Base-by-base conservation (phyloP, 1,140 invertebrate genomes). In the Steinernema khuongi region DNA sequence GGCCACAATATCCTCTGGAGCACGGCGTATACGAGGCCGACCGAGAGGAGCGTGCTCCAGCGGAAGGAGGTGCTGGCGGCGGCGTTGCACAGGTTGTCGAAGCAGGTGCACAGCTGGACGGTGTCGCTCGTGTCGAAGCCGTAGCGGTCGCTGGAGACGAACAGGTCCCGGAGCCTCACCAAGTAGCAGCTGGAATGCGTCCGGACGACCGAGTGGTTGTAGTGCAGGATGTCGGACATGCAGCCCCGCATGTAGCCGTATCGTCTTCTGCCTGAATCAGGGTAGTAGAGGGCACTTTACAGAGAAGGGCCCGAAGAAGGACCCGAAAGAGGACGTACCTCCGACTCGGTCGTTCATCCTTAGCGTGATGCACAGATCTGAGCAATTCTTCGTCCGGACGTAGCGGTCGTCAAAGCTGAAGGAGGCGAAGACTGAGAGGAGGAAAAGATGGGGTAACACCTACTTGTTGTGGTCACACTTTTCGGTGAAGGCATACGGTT, bases 221-320 rank as follows among this genome's bases (percentile, higher is more conserved):
- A 83, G 60, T 82, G 77, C 36, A 81, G 74, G n/a, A 84, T 83
- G 73, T 84, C 83, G 1, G 83, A 85, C 32, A 84, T 74, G 70
- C 83, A 84, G 17, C 83, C 83, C n/a, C 83, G 69, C 80, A 84
- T 82, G 70, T 80, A 84, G n/a, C 83, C 83, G 68, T 75, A 77
- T 69, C 81, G 72, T 66, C 79, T 66, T 43, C 83, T 73, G 18
- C 83, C 82, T 83, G 22, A 75, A 83, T 72, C 1, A 1, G 33
- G 19, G 1, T 0, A 26, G 1, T 72, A 72, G 19, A 33, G 73
- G 2, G 1, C 2, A 67, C 18, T 1, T n/a, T 26, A 68, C 19
- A 0, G 19, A 30, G n/a, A 33, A 1, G 32, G 32, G 28, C 1
- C n/a, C n/a, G 22, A n/a, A 14, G 31, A 26, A 43, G 26, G 11